Base-by-base conservation (phyloP, 2,113 vertebrate genomes). In the Prinia subflava region DNA sequence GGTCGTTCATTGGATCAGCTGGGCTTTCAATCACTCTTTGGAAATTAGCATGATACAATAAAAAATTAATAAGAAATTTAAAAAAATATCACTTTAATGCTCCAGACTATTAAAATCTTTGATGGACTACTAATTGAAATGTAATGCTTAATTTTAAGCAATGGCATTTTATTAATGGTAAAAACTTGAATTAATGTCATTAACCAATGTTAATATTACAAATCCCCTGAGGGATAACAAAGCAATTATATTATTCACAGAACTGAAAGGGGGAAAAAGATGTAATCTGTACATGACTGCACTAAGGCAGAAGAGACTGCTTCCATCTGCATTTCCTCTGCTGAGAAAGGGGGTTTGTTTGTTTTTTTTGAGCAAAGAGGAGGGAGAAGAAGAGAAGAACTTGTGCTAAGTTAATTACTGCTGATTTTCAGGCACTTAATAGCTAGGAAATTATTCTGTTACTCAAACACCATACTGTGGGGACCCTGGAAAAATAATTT, bases 161-260 rank as follows among this genome's bases (percentile, higher is more conserved):
- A 89, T 78, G 93, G 80, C 83, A 77, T 97, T 97, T 96, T 97
- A 97, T 97, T 97, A 97, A 97, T 95, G 95, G 92, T 80, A 97
- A 97, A 97, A 97, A 89, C 94, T 97, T 91, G 91, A 97, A 97
- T 97, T 98, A 97, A 96, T 92, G 94, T 86, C 95, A 97, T 97
- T 97, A 97, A 95, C 92, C 93, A 95, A 94, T 94, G 95, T 96
- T 96, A 96, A 95, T 95, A 95, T 95, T 97, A 95, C 94, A 97
- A 96, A 95, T 94, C 90, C 88, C 96, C 95, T 24, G 84, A 93
- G 96, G 97, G 96, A 94, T 90, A 95, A 95, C 95, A 89, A 95
- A 96, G 94, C 95, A 96, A 97, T 97, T 94, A 96, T 84, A 83
- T 94, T 97, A 95, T 87, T 97, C 95, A 95, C 89, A 92, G 92